These are phyloP conservation scores for Erynnis tages DNA, from an alignment of 2,888 invertebrate genomes.

Conservation along the genomic window DNA sequence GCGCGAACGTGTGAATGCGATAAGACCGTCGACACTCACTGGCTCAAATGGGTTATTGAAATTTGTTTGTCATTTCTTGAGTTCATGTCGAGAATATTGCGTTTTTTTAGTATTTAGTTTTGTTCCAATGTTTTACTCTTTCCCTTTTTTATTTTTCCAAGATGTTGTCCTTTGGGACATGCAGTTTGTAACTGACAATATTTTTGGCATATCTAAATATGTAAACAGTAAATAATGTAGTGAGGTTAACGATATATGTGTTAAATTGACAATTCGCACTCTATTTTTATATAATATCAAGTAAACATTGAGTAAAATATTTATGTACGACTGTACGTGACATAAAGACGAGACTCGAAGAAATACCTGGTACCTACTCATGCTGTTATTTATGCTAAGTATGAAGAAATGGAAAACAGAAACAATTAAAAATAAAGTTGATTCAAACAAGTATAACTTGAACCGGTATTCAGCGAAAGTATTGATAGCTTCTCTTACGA, in stretches of 20 bases:
- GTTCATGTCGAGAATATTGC: background rate
- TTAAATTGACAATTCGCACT: background rate
- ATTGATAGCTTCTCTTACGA: constrained; percentile 29
- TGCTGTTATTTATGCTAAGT: constrained; percentile 29
- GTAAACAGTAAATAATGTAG: too few species aligned
- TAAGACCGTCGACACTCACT: constrained; percentile 12
- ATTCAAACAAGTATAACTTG: constrained; percentile 30
- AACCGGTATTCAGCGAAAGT: constrained; percentile 32
- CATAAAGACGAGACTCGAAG: background rate
- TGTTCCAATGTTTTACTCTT: background rate
- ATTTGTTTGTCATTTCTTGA: constrained; percentile 4
- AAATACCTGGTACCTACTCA: constrained; percentile 18
- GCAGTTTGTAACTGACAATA: too few species aligned
- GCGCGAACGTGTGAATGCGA: constrained; percentile 30
- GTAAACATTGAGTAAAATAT: constrained; percentile 1
- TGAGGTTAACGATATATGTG: too few species aligned
- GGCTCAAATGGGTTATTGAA: constrained; percentile 13
- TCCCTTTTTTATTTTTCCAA: background rate
- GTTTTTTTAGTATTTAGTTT: constrained; percentile 2
- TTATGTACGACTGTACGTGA: background rate
- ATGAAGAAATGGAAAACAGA: constrained; percentile 30
- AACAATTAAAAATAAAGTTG: constrained; percentile 29
- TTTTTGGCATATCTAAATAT: too few species aligned
- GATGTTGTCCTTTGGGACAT: too few species aligned
- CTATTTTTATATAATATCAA: background rate